Percentiles rank a stretch among this genome's conserved stretches.
Conservation (phyloP, 1,140 invertebrate species). For the Brachionus koreanus region DNA sequence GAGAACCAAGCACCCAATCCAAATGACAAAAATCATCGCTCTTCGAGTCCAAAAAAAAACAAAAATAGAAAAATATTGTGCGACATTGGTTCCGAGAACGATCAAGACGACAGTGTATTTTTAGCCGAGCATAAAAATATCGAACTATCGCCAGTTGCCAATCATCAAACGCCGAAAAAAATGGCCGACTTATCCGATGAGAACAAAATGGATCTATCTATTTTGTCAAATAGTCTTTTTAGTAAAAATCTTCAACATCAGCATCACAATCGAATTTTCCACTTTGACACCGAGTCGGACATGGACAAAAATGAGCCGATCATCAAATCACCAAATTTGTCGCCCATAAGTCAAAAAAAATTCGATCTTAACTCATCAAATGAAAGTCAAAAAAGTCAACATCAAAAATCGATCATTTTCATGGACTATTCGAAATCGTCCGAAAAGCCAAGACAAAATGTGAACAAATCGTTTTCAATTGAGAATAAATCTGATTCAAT, state of each 20-base stretch:
- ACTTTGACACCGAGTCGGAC: neutral
- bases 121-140: neutral
- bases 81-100: constrained; percentile 24
- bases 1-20: neutral
- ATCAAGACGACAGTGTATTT: neutral
- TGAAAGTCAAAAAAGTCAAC: neutral
- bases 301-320: neutral
- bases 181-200: neutral
- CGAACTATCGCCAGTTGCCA: neutral
- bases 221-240: neutral
- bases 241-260: constrained; percentile 30
- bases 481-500: neutral
- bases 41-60: neutral
- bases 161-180: neutral
- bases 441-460: neutral
- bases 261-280: neutral
- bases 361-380: neutral
- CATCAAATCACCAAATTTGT: neutral
- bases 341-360: neutral
- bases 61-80: neutral
- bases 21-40: constrained; percentile 16
- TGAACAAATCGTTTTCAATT: neutral
- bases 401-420: constrained; percentile 9
- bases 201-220: constrained; percentile 4
- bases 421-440: neutral